Evolutionary conservation across 2,113 vertebrate species (phyloP), one percentile per base, ranked within the genome.

Genomic region (Amphiprion percula): DNA sequence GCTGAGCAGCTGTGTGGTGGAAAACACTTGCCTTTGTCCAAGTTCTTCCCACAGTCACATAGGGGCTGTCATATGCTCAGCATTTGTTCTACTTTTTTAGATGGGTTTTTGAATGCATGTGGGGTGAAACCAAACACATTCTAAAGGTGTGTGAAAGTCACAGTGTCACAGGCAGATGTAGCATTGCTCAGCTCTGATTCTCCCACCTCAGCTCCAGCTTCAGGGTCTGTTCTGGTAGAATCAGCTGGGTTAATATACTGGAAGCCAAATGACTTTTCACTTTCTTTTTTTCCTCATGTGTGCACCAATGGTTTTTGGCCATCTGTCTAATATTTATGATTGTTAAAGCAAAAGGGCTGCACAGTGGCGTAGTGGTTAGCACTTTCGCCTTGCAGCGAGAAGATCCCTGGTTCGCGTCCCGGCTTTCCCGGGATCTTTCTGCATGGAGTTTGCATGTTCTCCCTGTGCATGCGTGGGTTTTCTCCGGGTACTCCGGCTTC

Each of bases 1-100:
- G 8, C 70, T 15, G 71, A 84, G 83, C 89, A 87, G 87, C 88
- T 90, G 87, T 89, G 90, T 82, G 87, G 82, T 76, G 78, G 33
- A 77, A 84, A 88, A 62, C 82, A 26, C 59, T 69, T 17, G 15
- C 15, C 47, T 88, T 23, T 81, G 77, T 87, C 69, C 84, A 11
- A 19, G n/a, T 54, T 23, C 77, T 66, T 79, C 82, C 82, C 63
- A 52, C 63, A 30, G 30, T 83, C 74, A 68, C 86, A 91, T 92
- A 65, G 91, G 92, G 89, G 82, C 68, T 86, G 89, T 91, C 86
- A 80, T 73, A 80, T 46, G 80, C 77, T 10, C n/a, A 47, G 64
- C 75, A 59, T 67, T 86, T 80, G 88, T 74, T 90, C 86, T 82
- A 74, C 64, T 80, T 74, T 79, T 86, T 23, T 75, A 60, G 82